These are phyloP conservation scores for Psittacula cyanocephala DNA, from an alignment of 2,113 vertebrate species.

Conservation along the genomic window DNA sequence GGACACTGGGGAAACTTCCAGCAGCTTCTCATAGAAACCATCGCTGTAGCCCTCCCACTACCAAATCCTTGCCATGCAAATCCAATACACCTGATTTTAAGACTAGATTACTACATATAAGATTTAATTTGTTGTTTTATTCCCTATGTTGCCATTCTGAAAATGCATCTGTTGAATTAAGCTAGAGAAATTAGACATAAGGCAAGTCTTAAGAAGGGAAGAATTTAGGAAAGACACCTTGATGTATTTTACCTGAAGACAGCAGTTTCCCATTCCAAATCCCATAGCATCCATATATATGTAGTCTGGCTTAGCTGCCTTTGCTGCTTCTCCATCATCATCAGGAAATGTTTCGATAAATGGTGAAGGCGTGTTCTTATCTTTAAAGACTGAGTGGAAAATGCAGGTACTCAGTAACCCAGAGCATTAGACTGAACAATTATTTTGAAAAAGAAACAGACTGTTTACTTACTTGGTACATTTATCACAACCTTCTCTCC, in stretches of 20 bases:
- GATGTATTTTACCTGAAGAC: constrained; percentile 86
- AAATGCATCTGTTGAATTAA: neutral
- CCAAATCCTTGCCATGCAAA: neutral
- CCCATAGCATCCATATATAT: constrained; percentile 99
- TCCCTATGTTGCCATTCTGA: neutral
- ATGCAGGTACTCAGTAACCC: neutral
- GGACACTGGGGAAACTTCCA: neutral
- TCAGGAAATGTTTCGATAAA: constrained; percentile 90
- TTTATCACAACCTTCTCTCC: constrained; percentile 97
- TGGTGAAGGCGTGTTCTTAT: constrained; percentile 87
- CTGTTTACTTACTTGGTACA: constrained; percentile 87
- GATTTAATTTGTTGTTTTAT: neutral
- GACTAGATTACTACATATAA: neutral
- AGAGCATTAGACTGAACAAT: neutral
- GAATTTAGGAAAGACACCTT: neutral
- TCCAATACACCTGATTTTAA: neutral
- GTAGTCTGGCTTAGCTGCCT: constrained; percentile 85
- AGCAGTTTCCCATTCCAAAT: constrained; percentile 98
- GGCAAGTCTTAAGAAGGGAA: neutral
- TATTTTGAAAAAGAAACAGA: neutral
- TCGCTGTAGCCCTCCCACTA: neutral
- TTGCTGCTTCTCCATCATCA: constrained; percentile 86
- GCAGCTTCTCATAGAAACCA: neutral
- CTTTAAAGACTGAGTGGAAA: constrained; percentile 87
- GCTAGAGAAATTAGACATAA: neutral